Base-by-base conservation (phyloP, 2,888 invertebrate species). In the Hypselothyrea guttata region DNA sequence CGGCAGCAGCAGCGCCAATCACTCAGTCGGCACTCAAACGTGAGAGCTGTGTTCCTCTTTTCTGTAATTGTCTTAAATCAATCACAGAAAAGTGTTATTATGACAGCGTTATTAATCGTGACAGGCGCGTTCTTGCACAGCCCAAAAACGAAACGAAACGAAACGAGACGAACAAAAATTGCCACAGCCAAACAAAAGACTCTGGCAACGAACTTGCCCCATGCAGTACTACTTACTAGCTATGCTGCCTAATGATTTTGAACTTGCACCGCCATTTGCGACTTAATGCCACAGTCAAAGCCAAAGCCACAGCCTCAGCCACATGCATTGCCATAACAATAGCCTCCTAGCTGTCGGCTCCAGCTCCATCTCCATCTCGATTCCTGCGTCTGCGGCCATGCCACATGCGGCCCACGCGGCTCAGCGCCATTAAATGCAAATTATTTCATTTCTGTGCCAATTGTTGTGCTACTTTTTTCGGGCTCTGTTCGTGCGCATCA, bases 61-160 rank as follows among this genome's bases (percentile, higher is more conserved):
- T 82, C 81, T 81, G 84, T 81, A 81, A 81, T 81, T 81, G 81
- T 84, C 81, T 81, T 81, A 81, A 81, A 81, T 81, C 81, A 81
- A 81, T 81, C 81, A 81, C 78, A 82, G 77, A 84, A 81, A 84
- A 81, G 81, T 81, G 81, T 81, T 81, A 84, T 81, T 81, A 81
- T 81, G 81, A 81, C 81, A 81, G 84, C 82, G 81, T 81, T 84
- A 81, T 81, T 84, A 81, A 81, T 81, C 81, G 84, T 81, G 81
- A 84, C 84, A 81, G 77, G 81, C 77, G 81, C 68, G 40, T 41
- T 41, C 68, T 51, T 55, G 52, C 66, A 75, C 73, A 76, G 79
- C 81, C 40, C 42, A 12, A 41, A 41, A 22, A 11, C 27, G n/a
- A n/a, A n/a, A n/a, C n/a, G n/a, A n/a, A n/a, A n/a, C n/a, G n/a